Evolutionary conservation across 2,888 invertebrate species (phyloP).

Genomic region (Cephus nigrinus): DNA sequence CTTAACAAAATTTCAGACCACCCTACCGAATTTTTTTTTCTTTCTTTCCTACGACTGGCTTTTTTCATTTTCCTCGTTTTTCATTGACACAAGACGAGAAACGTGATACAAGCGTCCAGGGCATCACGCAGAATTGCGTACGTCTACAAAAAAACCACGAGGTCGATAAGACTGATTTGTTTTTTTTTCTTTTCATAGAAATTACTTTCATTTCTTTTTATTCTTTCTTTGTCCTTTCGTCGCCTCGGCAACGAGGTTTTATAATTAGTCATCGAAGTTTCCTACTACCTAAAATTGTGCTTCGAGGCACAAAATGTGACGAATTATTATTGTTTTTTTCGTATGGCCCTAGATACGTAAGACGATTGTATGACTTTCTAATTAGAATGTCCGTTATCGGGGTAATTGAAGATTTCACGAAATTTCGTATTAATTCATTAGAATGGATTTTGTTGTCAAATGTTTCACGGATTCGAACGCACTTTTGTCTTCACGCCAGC

Average conservation of each 20-base stretch:
- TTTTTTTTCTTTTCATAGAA: background rate
- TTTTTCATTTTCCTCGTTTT: slow-evolving; percentile 26
- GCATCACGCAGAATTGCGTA: background rate
- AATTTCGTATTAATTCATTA: background rate
- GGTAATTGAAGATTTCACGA: background rate
- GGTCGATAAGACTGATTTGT: slow-evolving; percentile 4
- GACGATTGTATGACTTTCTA: background rate
- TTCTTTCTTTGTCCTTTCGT: background rate
- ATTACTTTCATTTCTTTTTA: background rate
- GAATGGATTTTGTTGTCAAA: background rate
- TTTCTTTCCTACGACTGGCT: slow-evolving; percentile 32
- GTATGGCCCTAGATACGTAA: background rate
- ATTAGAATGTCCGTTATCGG: background rate
- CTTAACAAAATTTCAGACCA: background rate
- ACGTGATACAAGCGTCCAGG: slow-evolving; percentile 2
- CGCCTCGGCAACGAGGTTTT: background rate
- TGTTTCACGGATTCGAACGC: slow-evolving; percentile 1
- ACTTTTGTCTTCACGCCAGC: background rate
- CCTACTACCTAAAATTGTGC: background rate
- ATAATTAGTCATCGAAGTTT: background rate
- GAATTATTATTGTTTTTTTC: background rate
- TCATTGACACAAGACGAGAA: slow-evolving; percentile 15
- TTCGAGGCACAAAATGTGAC: background rate
- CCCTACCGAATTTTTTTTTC: background rate
- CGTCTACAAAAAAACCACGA: slow-evolving; percentile 1